phyloP scores from a whole-genome alignment of 2,113 vertebrate genomes.

The Blennius ocellaris region DNA sequence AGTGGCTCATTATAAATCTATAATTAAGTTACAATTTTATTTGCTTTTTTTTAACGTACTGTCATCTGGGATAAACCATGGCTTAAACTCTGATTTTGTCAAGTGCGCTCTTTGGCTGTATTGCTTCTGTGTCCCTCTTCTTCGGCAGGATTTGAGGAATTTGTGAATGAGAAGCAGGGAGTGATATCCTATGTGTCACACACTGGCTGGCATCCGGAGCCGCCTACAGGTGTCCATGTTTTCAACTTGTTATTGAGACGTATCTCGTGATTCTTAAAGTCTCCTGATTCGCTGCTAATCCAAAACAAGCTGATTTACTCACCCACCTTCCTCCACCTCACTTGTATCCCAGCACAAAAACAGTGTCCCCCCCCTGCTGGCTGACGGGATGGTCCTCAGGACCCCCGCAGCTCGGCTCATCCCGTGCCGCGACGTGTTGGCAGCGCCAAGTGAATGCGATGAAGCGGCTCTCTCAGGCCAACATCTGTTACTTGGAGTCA shows the following conservation, averaged over 20 bases:
- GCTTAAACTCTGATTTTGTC: slow-evolving; percentile 70
- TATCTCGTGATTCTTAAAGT: slow-evolving; percentile 54
- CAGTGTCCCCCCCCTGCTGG: slow-evolving; percentile 62
- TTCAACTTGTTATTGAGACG: slow-evolving; percentile 38
- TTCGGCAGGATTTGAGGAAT: slow-evolving; percentile 52
- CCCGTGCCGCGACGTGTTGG: slow-evolving; percentile 62
- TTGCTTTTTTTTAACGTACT: slow-evolving; percentile 64
- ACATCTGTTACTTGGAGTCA: slow-evolving; percentile 75
- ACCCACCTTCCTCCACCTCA: slow-evolving; percentile 3
- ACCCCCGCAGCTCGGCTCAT: slow-evolving; percentile 67
- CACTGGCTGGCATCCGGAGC: slow-evolving; percentile 11
- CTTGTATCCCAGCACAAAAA: slow-evolving; percentile 61
- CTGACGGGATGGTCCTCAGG: slow-evolving; percentile 63
- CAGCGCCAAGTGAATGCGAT: slow-evolving; percentile 67
- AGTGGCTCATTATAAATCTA: slow-evolving; percentile 80
- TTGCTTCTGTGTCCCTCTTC: slow-evolving; percentile 37
- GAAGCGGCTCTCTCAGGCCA: slow-evolving; percentile 72
- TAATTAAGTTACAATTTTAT: slow-evolving; percentile 83
- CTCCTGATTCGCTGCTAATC: slow-evolving; percentile 69
- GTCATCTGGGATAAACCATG: slow-evolving; percentile 63
- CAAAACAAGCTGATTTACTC: slow-evolving; percentile 71
- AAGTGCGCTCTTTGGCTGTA: slow-evolving; percentile 67
- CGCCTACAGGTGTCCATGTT: slow-evolving; percentile 60
- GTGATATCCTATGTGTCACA: slow-evolving; percentile 28
- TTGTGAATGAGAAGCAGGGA: slow-evolving; percentile 40